These are phyloP conservation scores for Oikopleura dioica DNA, from an alignment of 23 tunicate genomes.

Conservation along the genomic window DNA sequence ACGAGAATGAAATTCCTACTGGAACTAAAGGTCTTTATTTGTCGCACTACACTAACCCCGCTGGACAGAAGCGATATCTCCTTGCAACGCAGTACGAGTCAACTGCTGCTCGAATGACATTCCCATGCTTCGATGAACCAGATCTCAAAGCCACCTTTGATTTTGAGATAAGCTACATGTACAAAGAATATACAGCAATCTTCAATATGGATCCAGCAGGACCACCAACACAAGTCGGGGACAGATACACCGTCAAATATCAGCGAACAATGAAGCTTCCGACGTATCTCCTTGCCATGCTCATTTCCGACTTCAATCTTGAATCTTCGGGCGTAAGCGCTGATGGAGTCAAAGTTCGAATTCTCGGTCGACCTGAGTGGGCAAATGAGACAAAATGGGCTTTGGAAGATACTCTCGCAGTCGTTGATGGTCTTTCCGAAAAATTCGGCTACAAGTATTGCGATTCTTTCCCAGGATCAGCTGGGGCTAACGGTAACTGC, in stretches of 20 bases:
- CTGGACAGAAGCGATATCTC: not conserved
- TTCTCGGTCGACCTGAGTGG: not conserved
- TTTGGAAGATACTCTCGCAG: not conserved
- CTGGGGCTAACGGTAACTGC: too few species aligned
- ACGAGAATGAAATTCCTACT: not conserved
- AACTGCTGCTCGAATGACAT: conserved; percentile 57
- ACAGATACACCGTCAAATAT: conserved; percentile 19
- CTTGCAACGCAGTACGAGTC: conserved; percentile 46
- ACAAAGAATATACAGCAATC: conserved; percentile 45
- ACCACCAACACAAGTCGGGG: conserved; percentile 18
- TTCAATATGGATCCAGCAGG: conserved; percentile 37
- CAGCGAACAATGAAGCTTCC: conserved; percentile 68
- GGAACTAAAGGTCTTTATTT: not conserved
- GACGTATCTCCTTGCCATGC: conserved; percentile 85
- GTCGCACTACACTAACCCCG: not conserved
- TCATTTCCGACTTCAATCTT: conserved; percentile 22
- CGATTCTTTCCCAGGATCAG: not conserved
- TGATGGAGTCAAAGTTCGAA: conserved; percentile 49
- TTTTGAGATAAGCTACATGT: conserved; percentile 32
- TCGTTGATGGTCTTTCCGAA: not conserved
- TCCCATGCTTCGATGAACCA: conserved; percentile 98
- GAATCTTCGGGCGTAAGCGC: conserved; percentile 7
- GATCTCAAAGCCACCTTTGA: conserved; percentile 77
- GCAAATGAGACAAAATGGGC: not conserved
- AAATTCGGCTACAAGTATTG: not conserved